phyloP scores from a whole-genome alignment of 2,113 vertebrate genomes.

The Amazona guildingii region DNA sequence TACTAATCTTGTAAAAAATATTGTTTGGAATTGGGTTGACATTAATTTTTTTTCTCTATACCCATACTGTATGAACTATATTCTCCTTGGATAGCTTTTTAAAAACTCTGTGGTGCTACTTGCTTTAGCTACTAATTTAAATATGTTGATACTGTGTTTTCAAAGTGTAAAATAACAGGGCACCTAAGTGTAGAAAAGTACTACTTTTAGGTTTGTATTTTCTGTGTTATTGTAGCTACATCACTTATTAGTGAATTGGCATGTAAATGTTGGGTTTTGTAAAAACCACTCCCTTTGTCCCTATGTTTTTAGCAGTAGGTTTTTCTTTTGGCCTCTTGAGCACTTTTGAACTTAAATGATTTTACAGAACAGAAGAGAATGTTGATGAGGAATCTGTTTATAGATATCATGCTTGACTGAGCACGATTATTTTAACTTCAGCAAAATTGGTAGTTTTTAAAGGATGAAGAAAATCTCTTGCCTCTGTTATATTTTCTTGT shows the following conservation, averaged over 20 bases:
- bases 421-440: not conserved
- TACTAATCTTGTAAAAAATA: not conserved
- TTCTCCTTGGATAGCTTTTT: not conserved
- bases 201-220: not conserved
- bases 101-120: not conserved
- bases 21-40: not conserved
- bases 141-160: not conserved
- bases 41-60: not conserved
- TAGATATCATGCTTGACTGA: not conserved
- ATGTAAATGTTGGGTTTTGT: not conserved
- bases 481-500: not conserved
- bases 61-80: not conserved
- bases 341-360: not conserved
- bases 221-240: not conserved
- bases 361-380: not conserved
- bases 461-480: not conserved
- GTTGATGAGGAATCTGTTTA: not conserved
- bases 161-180: not conserved
- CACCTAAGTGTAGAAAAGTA: not conserved
- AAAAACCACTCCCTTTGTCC: not conserved
- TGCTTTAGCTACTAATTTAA: not conserved
- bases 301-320: not conserved
- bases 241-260: not conserved
- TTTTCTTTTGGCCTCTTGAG: not conserved
- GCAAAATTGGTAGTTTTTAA: not conserved